Percentiles rank a stretch among this genome's conserved stretches.
Evolutionary conservation across 2,797 vertebrate species (phyloP).

Genomic region (Malacoctenus gilli): DNA sequence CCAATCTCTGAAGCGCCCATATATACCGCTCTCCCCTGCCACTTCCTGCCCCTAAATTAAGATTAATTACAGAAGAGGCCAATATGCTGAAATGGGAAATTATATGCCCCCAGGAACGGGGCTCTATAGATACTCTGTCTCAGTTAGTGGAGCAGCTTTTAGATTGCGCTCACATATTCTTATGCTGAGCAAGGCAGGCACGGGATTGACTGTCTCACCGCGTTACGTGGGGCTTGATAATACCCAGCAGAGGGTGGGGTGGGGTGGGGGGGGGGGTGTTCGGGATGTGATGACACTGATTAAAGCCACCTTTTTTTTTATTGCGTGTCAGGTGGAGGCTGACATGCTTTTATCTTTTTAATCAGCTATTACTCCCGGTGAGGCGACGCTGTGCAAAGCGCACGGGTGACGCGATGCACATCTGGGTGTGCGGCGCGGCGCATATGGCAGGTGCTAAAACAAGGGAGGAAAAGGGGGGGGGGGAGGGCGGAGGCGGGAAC

Average conservation of each 20-base stretch:
- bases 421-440: too few species aligned
- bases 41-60: conserved; percentile 66
- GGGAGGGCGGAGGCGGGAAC: too few species aligned
- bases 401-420: too few species aligned
- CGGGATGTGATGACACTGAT: conserved; percentile 52
- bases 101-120: conserved; percentile 58
- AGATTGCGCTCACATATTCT: conserved; percentile 61
- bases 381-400: conserved; percentile 12
- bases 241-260: conserved; percentile 31
- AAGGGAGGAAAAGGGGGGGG: too few species aligned
- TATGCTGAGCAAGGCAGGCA: conserved; percentile 67
- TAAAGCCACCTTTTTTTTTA: conserved; percentile 51
- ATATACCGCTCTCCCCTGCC: conserved; percentile 47
- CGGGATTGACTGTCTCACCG: conserved; percentile 42
- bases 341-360: conserved; percentile 32
- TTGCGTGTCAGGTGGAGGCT: conserved; percentile 28
- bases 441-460: too few species aligned
- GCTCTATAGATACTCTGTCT: conserved; percentile 64
- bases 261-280: too few species aligned
- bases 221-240: conserved; percentile 39
- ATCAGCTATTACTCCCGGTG: conserved; percentile 18
- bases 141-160: conserved; percentile 69
- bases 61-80: conserved; percentile 76
- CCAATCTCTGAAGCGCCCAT: conserved; percentile 52
- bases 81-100: conserved; percentile 72